Evolutionary conservation across 2,888 invertebrate genomes (phyloP).

Genomic region (Trichogramma evanescens): DNA sequence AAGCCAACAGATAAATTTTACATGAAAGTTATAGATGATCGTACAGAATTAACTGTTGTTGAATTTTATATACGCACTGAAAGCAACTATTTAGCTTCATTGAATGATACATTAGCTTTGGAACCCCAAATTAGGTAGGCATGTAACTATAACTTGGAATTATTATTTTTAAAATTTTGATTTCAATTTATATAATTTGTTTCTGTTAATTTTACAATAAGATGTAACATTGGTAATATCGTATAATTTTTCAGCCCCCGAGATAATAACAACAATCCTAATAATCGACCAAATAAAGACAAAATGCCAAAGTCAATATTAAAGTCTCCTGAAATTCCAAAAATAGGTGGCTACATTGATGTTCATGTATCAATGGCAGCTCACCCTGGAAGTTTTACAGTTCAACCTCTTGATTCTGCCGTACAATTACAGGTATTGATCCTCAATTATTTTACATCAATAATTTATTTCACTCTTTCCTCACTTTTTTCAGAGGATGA

Average conservation of each 20-base stretch:
- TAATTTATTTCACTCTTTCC: not conserved
- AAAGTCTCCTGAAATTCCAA: constrained; percentile 46
- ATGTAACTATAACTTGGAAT: constrained; percentile 39
- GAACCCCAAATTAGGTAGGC: constrained; percentile 52
- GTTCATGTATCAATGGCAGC: constrained; percentile 71
- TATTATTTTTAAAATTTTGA: constrained; percentile 7
- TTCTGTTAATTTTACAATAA: not conserved
- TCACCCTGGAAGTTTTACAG: constrained; percentile 68
- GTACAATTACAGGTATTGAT: constrained; percentile 23
- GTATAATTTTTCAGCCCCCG: constrained; percentile 18
- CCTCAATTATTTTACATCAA: not conserved
- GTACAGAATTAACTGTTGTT: constrained; percentile 48
- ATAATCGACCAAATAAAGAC: constrained; percentile 18
- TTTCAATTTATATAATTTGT: not conserved
- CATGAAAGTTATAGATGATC: constrained; percentile 41
- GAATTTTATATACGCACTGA: constrained; percentile 60
- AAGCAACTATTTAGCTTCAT: constrained; percentile 59
- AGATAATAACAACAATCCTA: constrained; percentile 38
- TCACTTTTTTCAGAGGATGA: constrained; percentile 49
- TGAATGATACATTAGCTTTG: constrained; percentile 63
- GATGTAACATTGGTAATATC: not conserved
- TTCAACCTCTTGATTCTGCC: constrained; percentile 40
- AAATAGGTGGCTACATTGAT: constrained; percentile 57
- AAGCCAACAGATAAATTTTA: constrained; percentile 58
- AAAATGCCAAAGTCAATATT: constrained; percentile 25